These are phyloP conservation scores for Henricia sp. DNA, from an alignment of 53 echinoderm and acorn worm species.

Conservation along the genomic window DNA sequence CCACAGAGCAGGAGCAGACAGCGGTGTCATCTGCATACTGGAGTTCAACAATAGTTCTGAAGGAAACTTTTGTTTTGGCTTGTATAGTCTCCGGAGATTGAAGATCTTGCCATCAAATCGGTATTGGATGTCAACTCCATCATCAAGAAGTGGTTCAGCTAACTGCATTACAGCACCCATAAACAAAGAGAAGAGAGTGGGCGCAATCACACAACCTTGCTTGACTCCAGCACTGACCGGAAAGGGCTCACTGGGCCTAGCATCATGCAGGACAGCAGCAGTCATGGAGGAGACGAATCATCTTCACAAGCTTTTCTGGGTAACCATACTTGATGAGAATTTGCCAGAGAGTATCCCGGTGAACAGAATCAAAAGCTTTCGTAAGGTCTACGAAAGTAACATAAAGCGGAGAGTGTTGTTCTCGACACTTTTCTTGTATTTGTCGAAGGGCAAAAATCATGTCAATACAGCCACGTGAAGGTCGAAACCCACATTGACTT, in stretches of 20 bases:
- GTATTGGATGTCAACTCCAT: no score
- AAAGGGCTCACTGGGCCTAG: not conserved
- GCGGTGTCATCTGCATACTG: no score
- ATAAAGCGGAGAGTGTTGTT: conserved; percentile 11
- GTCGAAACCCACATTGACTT: conserved; percentile 28
- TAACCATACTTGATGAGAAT: not conserved
- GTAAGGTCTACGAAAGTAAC: conserved; percentile 25
- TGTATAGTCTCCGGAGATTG: no score
- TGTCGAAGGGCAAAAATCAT: conserved; percentile 31
- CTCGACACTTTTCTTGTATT: conserved; percentile 35
- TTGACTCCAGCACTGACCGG: not conserved
- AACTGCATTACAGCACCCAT: no score
- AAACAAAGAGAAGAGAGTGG: no score
- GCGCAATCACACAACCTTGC: conserved; percentile 3
- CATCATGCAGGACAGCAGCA: not conserved
- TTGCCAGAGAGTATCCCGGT: conserved; percentile 4
- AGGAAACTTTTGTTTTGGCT: no score
- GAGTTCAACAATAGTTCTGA: no score
- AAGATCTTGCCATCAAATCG: no score
- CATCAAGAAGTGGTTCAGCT: no score
- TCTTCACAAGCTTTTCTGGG: conserved; percentile 4
- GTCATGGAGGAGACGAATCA: conserved; percentile 7
- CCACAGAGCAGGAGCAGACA: no score
- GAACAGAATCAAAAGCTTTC: conserved; percentile 24
- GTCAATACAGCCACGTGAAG: conserved; percentile 11